Evolutionary conservation across 1,140 invertebrate genomes (phyloP).

Genomic region (Bombus impatiens): DNA sequence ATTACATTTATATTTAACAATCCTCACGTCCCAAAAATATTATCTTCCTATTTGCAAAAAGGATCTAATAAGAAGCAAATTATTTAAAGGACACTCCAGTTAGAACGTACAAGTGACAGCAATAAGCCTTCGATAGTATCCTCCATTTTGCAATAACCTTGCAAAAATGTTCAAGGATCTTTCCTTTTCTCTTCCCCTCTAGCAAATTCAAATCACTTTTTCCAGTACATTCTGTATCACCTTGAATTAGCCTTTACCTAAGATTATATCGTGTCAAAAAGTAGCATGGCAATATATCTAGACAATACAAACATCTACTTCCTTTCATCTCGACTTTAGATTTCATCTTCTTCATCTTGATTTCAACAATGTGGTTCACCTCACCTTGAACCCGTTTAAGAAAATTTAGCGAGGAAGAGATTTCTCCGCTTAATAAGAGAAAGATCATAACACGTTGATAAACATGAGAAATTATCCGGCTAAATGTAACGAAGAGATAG

Average conservation of each 20-base stretch:
- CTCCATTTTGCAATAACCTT: slow-evolving; percentile 9
- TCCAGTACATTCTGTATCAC: not conserved
- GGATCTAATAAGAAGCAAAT: not conserved
- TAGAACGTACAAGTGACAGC: not conserved
- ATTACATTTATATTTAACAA: not conserved
- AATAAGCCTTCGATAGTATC: not conserved
- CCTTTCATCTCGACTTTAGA: not conserved
- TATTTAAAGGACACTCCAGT: not conserved
- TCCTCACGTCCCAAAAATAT: not conserved
- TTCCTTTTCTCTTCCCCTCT: not conserved
- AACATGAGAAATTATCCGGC: not conserved
- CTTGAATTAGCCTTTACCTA: not conserved
- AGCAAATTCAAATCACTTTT: not conserved
- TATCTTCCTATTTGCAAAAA: not conserved
- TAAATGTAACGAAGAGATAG: too few species aligned
- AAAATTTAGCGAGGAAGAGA: too few species aligned
- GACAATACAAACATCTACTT: not conserved
- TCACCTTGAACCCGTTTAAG: not conserved
- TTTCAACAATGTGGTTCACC: not conserved
- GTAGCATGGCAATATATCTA: not conserved
- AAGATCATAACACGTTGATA: not conserved
- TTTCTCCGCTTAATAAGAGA: not conserved
- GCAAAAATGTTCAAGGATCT: not conserved
- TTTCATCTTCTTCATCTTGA: not conserved
- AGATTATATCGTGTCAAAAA: not conserved